Base-by-base conservation (phyloP, 1,140 invertebrate species). In the Dryas iulia region DNA sequence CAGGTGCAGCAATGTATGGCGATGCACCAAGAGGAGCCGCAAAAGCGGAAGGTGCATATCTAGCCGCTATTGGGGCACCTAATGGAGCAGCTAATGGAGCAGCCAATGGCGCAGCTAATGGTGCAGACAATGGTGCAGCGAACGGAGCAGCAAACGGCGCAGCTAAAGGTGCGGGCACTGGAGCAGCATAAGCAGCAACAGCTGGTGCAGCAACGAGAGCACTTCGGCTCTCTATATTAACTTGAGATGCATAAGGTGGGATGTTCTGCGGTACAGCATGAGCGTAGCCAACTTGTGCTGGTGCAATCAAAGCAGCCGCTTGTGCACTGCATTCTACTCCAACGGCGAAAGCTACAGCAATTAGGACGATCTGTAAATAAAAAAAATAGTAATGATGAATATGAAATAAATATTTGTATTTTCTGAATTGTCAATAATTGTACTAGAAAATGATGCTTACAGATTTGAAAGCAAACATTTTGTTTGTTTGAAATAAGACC, bases 231-330 rank as follows among this genome's bases (percentile, higher is more conserved):
- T 86, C 87, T 2, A 93, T 84, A 76, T 89, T 93, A 35, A 93
- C 75, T 81, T 93, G 92, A 11, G 91, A 89, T 3, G 92, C 92
- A 59, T 92, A 92, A 2, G 93, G 93, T 23, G 92, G 92, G 58
- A 94, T 84, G 63, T 94, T 93, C 62, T 93, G 92, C 2, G 93
- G 93, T 23, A 89, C 79, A 18, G 86, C 84, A 74, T 91, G 87
- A 59, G 92, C 87, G 63, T 92, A 91, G 4, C 79, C 84, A 2
- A 91, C 74, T 12, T 83, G 77, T 14, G 89, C 84, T 11, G 86
- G 83, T 11, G 87, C 89, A 24, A 83, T 75, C 54, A 90, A 64
- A 11, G 85, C 82, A 24, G 89, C 83, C 11, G 82, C 78, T 25
- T 56, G 52, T 56, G 63, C 84, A 78, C 91, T 92, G 79, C 84